A percentile compares a stretch with the other conserved stretches of the same genome.
Evolutionary conservation across 2,797 vertebrate species (phyloP).

Genomic region (Coccyzus lansbergi): DNA sequence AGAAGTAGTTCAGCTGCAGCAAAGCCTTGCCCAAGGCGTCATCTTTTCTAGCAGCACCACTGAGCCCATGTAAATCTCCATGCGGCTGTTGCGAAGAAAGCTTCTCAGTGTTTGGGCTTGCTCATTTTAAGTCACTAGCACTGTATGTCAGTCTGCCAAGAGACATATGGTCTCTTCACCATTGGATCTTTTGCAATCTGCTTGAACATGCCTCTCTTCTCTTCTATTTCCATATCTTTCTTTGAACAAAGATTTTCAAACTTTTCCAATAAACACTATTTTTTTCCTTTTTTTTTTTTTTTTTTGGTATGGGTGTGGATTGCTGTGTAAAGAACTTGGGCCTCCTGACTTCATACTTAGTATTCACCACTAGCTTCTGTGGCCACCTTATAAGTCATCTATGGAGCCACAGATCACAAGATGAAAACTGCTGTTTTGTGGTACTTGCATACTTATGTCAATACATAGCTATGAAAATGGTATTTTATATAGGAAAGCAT

Average conservation of each 20-base stretch:
- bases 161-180: neutral
- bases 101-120: neutral
- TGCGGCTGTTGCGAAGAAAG: slow-evolving; percentile 26
- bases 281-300: neutral
- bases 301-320: neutral
- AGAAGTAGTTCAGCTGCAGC: neutral
- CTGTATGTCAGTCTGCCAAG: neutral
- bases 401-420: neutral
- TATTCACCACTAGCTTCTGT: neutral
- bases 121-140: neutral
- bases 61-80: neutral
- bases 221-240: neutral
- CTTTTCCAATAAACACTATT: neutral
- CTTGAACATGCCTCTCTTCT: neutral
- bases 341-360: neutral
- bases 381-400: neutral
- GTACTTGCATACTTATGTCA: neutral
- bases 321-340: neutral
- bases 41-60: neutral
- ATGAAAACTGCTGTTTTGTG: neutral
- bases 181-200: neutral
- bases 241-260: neutral
- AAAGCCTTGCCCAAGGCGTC: neutral
- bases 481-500: neutral
- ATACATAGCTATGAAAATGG: neutral